Conservation (phyloP, 2,888 invertebrate species). For the Dyspetes luteomarginatus region DNA sequence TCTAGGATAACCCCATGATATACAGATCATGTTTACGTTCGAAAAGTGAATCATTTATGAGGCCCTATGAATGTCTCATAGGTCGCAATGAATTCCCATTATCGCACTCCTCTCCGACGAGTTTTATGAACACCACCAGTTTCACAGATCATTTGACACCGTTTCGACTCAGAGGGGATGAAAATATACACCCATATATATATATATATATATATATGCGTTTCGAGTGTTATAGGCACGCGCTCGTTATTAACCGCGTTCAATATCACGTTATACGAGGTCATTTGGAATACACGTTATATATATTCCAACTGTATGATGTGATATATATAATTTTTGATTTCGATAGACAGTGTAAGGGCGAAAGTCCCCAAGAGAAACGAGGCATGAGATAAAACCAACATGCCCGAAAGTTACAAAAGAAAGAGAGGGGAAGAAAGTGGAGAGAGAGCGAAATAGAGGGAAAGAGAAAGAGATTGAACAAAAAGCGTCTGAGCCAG, state of each 20-base stretch:
- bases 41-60: slow-evolving; percentile 19
- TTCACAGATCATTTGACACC: slow-evolving; percentile 55
- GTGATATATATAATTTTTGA: not conserved
- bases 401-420: slow-evolving; percentile 62
- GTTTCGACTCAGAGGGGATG: not conserved
- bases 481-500: slow-evolving; percentile 2
- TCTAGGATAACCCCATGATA: too few species aligned
- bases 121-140: slow-evolving; percentile 37
- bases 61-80: slow-evolving; percentile 9
- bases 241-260: slow-evolving; percentile 43
- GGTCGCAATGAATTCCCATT: slow-evolving; percentile 15
- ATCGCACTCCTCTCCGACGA: not conserved
- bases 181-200: slow-evolving; percentile 7
- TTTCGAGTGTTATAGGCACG: not conserved
- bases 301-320: not conserved
- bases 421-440: slow-evolving; percentile 35
- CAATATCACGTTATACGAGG: slow-evolving; percentile 54
- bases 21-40: not conserved
- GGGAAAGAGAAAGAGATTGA: not conserved
- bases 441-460: slow-evolving; percentile 18
- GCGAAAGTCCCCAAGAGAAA: not conserved
- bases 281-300: not conserved
- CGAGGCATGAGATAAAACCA: slow-evolving; percentile 10
- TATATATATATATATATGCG: slow-evolving; percentile 27
- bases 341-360: not conserved